These are phyloP conservation scores for Aleadryas rufinucha DNA, from an alignment of 2,113 vertebrate species.

Conservation along the genomic window DNA sequence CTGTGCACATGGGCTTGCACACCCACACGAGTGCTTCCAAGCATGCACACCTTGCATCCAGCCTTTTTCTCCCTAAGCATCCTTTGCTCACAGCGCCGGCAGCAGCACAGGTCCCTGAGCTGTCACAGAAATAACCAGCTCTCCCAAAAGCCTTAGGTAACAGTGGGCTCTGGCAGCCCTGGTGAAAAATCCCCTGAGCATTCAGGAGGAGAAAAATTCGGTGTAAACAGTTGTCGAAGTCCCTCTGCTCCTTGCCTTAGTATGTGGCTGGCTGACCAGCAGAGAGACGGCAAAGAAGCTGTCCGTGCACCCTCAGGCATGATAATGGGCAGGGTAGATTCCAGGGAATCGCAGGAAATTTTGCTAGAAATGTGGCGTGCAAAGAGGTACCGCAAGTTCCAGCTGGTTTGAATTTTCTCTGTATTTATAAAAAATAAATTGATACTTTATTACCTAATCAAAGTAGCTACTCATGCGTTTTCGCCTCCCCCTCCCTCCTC, in stretches of 20 bases:
- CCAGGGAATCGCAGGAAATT: background rate
- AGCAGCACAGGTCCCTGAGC: background rate
- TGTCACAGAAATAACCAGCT: background rate
- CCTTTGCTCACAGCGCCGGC: rapidly evolving
- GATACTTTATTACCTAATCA: conserved; percentile 68
- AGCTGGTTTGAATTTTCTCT: conserved; percentile 60
- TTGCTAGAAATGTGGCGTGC: conserved; percentile 33
- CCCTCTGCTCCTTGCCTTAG: background rate
- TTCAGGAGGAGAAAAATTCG: background rate
- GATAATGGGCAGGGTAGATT: background rate
- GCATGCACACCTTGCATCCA: background rate
- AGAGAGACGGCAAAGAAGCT: background rate
- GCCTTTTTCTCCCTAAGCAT: background rate
- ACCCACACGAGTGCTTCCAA: background rate
- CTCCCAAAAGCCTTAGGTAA: background rate
- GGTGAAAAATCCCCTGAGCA: background rate
- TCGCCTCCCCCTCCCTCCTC: background rate
- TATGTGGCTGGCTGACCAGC: background rate
- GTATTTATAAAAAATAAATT: conserved; percentile 67
- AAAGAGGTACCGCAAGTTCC: conserved; percentile 38
- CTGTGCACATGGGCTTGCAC: background rate
- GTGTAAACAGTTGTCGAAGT: background rate
- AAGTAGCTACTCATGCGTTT: conserved; percentile 60
- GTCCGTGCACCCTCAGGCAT: background rate
- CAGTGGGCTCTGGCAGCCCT: background rate